phyloP scores from a whole-genome alignment of 1,140 invertebrate genomes.

The Aphidius ervi region DNA sequence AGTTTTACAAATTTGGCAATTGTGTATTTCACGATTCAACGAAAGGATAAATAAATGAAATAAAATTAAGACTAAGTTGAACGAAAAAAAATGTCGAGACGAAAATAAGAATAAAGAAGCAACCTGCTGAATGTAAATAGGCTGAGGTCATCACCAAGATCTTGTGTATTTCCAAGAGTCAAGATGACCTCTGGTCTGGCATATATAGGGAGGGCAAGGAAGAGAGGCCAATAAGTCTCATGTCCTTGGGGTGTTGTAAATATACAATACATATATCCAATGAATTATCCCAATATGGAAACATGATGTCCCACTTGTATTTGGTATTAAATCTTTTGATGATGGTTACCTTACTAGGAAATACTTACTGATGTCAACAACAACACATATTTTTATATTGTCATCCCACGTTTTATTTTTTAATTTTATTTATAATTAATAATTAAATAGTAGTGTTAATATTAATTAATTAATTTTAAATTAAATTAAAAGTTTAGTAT shows the following conservation, averaged over 20 bases:
- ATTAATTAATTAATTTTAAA: too few relatives aligned
- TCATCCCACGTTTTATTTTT: conserved; percentile 10
- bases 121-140: conserved; percentile 31
- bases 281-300: conserved; percentile 33
- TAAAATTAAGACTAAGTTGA: too few relatives aligned
- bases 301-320: conserved; percentile 42
- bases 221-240: not conserved
- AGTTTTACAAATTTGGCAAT: too few relatives aligned
- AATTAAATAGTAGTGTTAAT: conserved; percentile 24
- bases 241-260: conserved; percentile 7
- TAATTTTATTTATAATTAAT: conserved; percentile 25
- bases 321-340: conserved; percentile 38
- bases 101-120: not conserved
- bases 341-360: conserved; percentile 36
- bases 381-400: not conserved
- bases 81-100: too few relatives aligned
- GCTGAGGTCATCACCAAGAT: conserved; percentile 42
- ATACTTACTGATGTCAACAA: conserved; percentile 10
- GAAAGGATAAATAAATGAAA: too few relatives aligned
- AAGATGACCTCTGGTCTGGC: conserved; percentile 2
- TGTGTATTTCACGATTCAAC: too few relatives aligned
- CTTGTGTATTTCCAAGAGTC: conserved; percentile 26
- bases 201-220: too few relatives aligned
- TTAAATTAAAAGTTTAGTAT: too few relatives aligned
- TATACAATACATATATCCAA: conserved; percentile 33